phyloP scores from a whole-genome alignment of 1,140 invertebrate species.

The Rhagoletis zephyria region DNA sequence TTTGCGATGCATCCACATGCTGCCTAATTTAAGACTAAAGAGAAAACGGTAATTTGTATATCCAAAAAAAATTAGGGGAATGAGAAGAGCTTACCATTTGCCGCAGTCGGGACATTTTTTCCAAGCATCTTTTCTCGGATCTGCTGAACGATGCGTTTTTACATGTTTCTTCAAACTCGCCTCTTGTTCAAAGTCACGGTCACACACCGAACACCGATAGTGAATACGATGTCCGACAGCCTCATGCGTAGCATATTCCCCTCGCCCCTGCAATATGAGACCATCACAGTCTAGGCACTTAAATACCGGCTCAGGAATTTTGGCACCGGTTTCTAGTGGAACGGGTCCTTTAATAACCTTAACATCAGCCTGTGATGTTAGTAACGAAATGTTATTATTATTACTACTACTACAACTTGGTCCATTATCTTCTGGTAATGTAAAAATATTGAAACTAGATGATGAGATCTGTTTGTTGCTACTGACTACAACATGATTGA shows the following conservation, averaged over 20 bases:
- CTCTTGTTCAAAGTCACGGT: slow-evolving; percentile 66
- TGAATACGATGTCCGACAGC: slow-evolving; percentile 63
- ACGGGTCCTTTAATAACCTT: background rate
- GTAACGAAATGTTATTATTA: background rate
- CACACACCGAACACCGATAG: slow-evolving; percentile 67
- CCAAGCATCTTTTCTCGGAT: slow-evolving; percentile 68
- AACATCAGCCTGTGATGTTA: background rate
- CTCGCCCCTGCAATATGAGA: slow-evolving; percentile 62
- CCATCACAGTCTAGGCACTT: slow-evolving; percentile 70
- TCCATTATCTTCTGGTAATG: slow-evolving; percentile 13
- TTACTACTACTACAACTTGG: slow-evolving; percentile 32
- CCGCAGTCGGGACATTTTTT: slow-evolving; percentile 75
- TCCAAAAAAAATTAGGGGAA: background rate
- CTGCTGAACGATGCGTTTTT: slow-evolving; percentile 67
- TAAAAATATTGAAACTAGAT: slow-evolving; percentile 53
- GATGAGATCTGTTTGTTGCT: slow-evolving; percentile 45
- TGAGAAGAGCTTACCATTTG: slow-evolving; percentile 73
- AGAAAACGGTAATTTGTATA: background rate
- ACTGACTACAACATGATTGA: slow-evolving; percentile 45
- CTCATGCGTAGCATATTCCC: slow-evolving; percentile 64
- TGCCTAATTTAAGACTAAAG: slow-evolving; percentile 74
- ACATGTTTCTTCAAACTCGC: slow-evolving; percentile 69
- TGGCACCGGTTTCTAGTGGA: background rate
- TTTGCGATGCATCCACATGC: slow-evolving; percentile 75
- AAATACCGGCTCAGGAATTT: slow-evolving; percentile 49